Evolutionary conservation across 2,888 invertebrate species (phyloP).

Genomic region (Acleris cristana): DNA sequence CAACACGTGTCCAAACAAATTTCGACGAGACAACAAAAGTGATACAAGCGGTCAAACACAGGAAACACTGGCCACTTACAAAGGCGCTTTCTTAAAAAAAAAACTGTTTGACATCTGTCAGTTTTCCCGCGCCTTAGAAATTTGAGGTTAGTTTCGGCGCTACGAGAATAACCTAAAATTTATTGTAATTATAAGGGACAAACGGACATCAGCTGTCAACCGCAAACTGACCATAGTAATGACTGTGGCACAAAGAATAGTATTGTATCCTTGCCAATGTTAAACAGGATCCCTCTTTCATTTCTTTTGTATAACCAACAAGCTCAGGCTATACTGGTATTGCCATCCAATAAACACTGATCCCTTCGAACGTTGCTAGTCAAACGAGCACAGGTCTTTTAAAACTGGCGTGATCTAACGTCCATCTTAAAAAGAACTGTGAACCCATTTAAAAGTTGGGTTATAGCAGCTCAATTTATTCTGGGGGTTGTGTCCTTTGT

Average conservation of each 20-base stretch:
- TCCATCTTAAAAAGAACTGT: constrained; percentile 14
- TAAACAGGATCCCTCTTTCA: constrained; percentile 10
- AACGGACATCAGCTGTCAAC: constrained; percentile 67
- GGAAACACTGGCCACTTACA: constrained; percentile 41
- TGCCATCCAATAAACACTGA: constrained; percentile 1
- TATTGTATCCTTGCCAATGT: constrained; percentile 24
- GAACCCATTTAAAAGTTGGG: constrained; percentile 4
- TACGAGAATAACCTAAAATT: constrained; percentile 43
- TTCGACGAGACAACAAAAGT: constrained; percentile 50
- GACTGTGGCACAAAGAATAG: constrained; percentile 46
- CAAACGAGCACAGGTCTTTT: neutral
- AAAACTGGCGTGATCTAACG: neutral
- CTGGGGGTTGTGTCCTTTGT: constrained; percentile 32
- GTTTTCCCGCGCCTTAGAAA: constrained; percentile 54
- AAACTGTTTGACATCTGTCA: constrained; percentile 66
- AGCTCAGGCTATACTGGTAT: constrained; percentile 11
- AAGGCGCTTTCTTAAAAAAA: constrained; percentile 44
- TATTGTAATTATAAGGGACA: constrained; percentile 49
- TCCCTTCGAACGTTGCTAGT: neutral
- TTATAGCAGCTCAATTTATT: neutral
- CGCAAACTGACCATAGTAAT: constrained; percentile 68
- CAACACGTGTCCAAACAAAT: constrained; percentile 55
- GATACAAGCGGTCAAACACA: constrained; percentile 46
- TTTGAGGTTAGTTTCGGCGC: constrained; percentile 34
- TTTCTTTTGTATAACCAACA: constrained; percentile 1